Evolutionary conservation across 2,797 vertebrate genomes (phyloP).

Genomic region (Antennarius maculatus): DNA sequence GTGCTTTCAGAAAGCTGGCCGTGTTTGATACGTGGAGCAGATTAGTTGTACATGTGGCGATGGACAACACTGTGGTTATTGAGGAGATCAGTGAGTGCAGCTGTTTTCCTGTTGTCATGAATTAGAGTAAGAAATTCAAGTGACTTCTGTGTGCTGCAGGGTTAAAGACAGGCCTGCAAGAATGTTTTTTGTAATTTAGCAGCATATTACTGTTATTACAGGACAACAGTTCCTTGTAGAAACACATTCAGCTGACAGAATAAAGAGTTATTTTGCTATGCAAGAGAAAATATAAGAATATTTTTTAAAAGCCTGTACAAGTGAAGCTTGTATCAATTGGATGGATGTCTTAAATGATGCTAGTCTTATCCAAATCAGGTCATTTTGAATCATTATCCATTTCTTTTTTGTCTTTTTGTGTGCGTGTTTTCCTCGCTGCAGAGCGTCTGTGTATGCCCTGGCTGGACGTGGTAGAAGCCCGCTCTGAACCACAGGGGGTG

Average conservation of each 20-base stretch:
- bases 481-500: conserved; percentile 61
- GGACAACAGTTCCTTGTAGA: neutral
- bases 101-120: neutral
- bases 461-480: conserved; percentile 74
- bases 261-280: no score
- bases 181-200: conserved; percentile 7
- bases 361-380: neutral
- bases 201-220: neutral
- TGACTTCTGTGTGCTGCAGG: neutral
- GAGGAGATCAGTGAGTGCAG: conserved; percentile 94
- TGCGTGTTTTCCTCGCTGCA: conserved; percentile 48
- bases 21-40: conserved; percentile 96
- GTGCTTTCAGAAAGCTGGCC: conserved; percentile 88
- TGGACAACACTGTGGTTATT: conserved; percentile 99
- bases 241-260: neutral
- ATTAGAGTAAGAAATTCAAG: conserved; percentile 8
- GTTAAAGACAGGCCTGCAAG: conserved; percentile 2
- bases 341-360: neutral
- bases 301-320: neutral
- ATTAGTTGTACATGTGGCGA: conserved; percentile 94
- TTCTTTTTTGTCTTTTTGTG: neutral
- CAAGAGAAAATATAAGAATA: no score
- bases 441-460: conserved; percentile 90
- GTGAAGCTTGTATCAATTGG: neutral
- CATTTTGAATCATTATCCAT: neutral